phyloP scores from a whole-genome alignment of 2,797 vertebrate genomes.

The Graptemys geographica region DNA sequence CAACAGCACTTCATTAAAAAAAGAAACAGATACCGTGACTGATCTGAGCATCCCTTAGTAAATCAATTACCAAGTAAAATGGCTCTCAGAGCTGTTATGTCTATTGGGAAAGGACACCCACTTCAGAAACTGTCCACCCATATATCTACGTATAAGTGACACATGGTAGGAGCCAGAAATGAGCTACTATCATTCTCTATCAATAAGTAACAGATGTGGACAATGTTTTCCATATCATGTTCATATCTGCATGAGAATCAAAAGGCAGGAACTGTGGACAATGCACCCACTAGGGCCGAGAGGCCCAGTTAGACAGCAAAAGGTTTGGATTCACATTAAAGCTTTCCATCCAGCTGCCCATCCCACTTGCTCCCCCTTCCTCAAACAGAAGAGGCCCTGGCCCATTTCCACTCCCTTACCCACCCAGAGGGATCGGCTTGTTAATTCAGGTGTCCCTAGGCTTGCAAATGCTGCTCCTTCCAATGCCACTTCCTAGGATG shows the following conservation, averaged over 20 bases:
- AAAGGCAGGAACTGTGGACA: constrained; percentile 33
- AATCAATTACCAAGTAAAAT: constrained; percentile 72
- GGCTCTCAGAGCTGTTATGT: constrained; percentile 46
- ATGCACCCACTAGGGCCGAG: constrained; percentile 4
- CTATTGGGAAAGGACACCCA: constrained; percentile 45
- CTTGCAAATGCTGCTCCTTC: neutral
- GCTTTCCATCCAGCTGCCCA: neutral
- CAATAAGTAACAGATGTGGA: neutral
- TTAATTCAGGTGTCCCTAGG: neutral
- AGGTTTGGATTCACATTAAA: neutral
- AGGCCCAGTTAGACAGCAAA: neutral
- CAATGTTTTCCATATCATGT: neutral
- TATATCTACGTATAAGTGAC: neutral
- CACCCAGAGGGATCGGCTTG: neutral
- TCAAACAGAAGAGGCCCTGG: neutral
- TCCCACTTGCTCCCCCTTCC: neutral
- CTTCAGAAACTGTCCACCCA: constrained; percentile 28
- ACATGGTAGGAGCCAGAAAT: rapidly evolving
- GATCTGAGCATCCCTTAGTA: constrained; percentile 62
- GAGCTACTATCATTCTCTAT: constrained; percentile 1
- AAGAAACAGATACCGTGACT: constrained; percentile 62
- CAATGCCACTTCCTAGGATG: neutral
- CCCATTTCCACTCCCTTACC: neutral
- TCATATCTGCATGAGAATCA: neutral
- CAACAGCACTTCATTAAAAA: constrained; percentile 67